Base-by-base conservation (phyloP, 2,113 vertebrate species). In the Seriola dumerili region DNA sequence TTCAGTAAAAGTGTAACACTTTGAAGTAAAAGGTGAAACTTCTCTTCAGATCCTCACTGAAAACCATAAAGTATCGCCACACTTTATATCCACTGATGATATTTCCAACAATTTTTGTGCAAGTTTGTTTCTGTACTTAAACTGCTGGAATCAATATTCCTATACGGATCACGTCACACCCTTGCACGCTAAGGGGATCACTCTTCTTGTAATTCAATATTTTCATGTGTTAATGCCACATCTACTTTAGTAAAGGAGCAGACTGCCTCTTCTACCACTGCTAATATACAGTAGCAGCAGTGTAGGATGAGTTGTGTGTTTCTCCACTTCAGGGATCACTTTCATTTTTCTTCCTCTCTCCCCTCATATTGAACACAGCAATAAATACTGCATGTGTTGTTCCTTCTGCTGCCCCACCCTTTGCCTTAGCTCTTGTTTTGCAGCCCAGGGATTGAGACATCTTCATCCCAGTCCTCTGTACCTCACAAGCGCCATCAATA, bases 401-500 rank as follows among this genome's bases (percentile, higher is more conserved):
- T 89, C 74, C 86, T 50, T 57, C 74, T 16, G 69, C 79, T 80
- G 79, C 59, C 72, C 81, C 76, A 48, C 74, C 76, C 72, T 78
- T 83, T 77, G 73, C 85, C 73, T 71, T 79, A 71, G 72, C 78
- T 82, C 91, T 86, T 87, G 85, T 85, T 88, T 85, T 84, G 65
- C 76, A 76, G 86, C 69, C 58, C 25, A 55, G 85, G 82, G 82
- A 91, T 77, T 85, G 77, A 87, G 87, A 89, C 79, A 62, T 91
- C 89, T 90, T 89, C 87, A 88, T 91, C 81, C 72, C 66, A 32
- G 76, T 78, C 65, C 79, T 81, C 81, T 84, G 81, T 85, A 70
- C 81, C 85, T 81, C 87, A 78, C 80, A 77, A 78, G 86, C 63
- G 1, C 84, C 88, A 93, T 94, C 90, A 92, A 94, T 93, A 93